Evolutionary conservation across 2,113 vertebrate genomes (phyloP).

Genomic region (Pachypanchax playfairii): DNA sequence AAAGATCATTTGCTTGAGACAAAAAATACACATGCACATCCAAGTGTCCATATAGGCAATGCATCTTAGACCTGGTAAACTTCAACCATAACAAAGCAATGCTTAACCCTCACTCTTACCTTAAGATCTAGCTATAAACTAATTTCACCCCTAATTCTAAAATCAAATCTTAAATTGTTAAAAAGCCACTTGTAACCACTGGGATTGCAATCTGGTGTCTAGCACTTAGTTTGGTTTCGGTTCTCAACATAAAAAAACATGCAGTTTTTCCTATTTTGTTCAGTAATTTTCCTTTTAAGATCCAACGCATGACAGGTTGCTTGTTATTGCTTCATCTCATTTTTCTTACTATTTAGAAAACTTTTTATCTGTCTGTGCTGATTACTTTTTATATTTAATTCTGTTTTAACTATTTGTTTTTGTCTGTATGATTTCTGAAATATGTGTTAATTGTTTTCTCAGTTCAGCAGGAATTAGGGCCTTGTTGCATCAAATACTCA

Average conservation of each 20-base stretch:
- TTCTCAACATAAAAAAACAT: conserved; percentile 1
- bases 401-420: conserved; percentile 3
- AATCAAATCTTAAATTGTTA: background rate
- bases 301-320: conserved; percentile 9
- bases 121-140: background rate
- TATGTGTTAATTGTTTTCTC: background rate
- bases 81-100: background rate
- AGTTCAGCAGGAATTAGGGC: background rate
- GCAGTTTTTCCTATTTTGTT: too few species aligned
- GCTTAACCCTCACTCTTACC: background rate
- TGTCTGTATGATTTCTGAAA: background rate
- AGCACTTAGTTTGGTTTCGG: background rate
- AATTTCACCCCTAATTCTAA: background rate
- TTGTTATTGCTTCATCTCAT: conserved; percentile 21
- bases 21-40: conserved; percentile 3
- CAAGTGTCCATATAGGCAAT: background rate
- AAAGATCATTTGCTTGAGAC: conserved; percentile 32
- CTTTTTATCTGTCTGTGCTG: background rate
- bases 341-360: conserved; percentile 1
- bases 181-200: too few species aligned
- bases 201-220: background rate
- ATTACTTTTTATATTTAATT: background rate
- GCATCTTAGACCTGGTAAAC: background rate
- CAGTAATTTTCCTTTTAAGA: background rate
- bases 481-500: background rate